These are phyloP conservation scores for Botrylloides violaceus DNA, from an alignment of 23 tunicate genomes.

Conservation along the genomic window DNA sequence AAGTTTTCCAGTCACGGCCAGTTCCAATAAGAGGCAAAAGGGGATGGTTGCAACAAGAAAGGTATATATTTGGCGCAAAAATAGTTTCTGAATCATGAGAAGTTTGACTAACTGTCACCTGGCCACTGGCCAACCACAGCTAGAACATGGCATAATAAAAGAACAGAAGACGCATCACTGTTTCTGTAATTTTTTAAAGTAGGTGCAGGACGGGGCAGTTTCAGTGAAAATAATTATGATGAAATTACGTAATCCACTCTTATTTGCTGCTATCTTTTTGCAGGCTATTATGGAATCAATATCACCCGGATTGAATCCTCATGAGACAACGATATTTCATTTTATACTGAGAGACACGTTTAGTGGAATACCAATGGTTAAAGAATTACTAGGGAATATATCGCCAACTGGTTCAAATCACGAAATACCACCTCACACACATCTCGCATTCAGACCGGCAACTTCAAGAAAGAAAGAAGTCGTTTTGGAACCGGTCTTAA, in stretches of 20 bases:
- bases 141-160: too few species aligned
- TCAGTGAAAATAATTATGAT: background rate
- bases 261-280: background rate
- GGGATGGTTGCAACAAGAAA: too few species aligned
- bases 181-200: too few species aligned
- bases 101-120: too few species aligned
- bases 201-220: too few species aligned
- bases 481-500: conserved; percentile 6
- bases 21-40: too few species aligned
- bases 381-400: conserved; percentile 34
- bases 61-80: too few species aligned
- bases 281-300: conserved; percentile 80
- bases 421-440: conserved; percentile 7
- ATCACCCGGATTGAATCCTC: conserved; percentile 45
- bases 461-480: conserved; percentile 5
- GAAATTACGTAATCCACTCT: background rate
- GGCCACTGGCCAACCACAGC: too few species aligned
- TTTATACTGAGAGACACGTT: conserved; percentile 71
- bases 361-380: conserved; percentile 69
- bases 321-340: conserved; percentile 45
- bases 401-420: conserved; percentile 12
- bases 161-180: too few species aligned
- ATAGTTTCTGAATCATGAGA: too few species aligned
- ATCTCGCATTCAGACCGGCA: conserved; percentile 6
- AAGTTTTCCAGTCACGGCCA: too few species aligned